A percentile compares a stretch with the other conserved stretches of the same genome.
These are phyloP conservation scores for Eriocheir sinensis DNA, from an alignment of 1,140 invertebrate species.

Conservation along the genomic window DNA sequence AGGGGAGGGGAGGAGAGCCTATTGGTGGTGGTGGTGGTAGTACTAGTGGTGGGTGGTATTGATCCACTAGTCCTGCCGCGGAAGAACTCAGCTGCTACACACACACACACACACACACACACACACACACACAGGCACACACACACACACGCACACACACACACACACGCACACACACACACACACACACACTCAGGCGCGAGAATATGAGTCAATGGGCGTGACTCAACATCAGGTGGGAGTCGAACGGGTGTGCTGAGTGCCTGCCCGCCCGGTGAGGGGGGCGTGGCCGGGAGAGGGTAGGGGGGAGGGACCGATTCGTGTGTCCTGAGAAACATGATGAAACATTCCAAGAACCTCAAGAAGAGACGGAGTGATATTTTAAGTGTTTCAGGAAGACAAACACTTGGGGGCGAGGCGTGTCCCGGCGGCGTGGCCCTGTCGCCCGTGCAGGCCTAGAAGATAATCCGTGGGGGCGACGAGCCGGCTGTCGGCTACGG, in stretches of 20 bases:
- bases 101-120: not conserved
- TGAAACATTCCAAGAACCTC: too few relatives aligned
- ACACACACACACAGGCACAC: constrained; percentile 17
- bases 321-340: too few relatives aligned
- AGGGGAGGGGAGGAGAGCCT: not conserved
- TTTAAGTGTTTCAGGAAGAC: too few relatives aligned
- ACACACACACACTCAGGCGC: not conserved
- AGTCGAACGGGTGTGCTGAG: not conserved
- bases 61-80: constrained; percentile 34
- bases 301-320: too few relatives aligned
- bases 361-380: too few relatives aligned
- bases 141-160: constrained; percentile 49
- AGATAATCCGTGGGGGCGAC: too few relatives aligned
- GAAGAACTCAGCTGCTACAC: constrained; percentile 38
- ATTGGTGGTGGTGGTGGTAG: not conserved
- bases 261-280: too few relatives aligned
- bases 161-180: not conserved
- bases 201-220: not conserved
- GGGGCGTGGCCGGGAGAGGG: not conserved
- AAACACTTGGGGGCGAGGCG: too few relatives aligned
- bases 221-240: not conserved
- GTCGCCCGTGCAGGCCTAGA: too few relatives aligned
- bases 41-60: constrained; percentile 25
- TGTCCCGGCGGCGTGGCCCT: too few relatives aligned
- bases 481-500: too few relatives aligned